These are phyloP conservation scores for Eristalis tenax DNA, from an alignment of 2,888 invertebrate genomes.

Conservation along the genomic window DNA sequence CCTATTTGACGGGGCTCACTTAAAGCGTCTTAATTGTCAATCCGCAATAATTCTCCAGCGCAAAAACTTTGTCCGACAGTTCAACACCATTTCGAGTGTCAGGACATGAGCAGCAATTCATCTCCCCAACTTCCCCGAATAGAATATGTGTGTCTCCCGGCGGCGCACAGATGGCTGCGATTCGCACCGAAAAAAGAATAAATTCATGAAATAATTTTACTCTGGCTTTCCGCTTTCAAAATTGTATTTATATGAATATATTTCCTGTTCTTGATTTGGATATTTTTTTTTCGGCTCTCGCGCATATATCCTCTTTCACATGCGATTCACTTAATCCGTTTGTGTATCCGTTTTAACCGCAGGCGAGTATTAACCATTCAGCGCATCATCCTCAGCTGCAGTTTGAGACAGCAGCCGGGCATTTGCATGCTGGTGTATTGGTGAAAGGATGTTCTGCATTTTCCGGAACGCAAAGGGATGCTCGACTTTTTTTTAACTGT, in stretches of 20 bases:
- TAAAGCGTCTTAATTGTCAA: background rate
- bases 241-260: background rate
- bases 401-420: background rate
- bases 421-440: background rate
- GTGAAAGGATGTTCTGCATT: slow-evolving; percentile 19
- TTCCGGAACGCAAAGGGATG: slow-evolving; percentile 6
- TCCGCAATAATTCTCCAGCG: background rate
- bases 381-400: background rate
- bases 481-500: slow-evolving; percentile 24
- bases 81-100: background rate
- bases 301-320: background rate
- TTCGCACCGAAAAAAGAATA: background rate
- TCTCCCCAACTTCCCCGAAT: background rate
- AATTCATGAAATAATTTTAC: background rate
- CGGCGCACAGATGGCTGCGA: background rate
- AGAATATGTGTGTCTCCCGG: no score
- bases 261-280: background rate
- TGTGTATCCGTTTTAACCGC: slow-evolving; percentile 21
- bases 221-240: background rate
- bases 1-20: background rate
- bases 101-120: background rate
- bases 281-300: background rate
- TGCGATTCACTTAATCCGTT: slow-evolving; percentile 30
- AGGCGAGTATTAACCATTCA: slow-evolving; percentile 24
- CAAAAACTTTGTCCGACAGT: background rate